Percentiles rank a stretch among this genome's conserved stretches.
phyloP scores from a whole-genome alignment of 2,888 invertebrate species.

The Thecocarcelia acutangulata region DNA sequence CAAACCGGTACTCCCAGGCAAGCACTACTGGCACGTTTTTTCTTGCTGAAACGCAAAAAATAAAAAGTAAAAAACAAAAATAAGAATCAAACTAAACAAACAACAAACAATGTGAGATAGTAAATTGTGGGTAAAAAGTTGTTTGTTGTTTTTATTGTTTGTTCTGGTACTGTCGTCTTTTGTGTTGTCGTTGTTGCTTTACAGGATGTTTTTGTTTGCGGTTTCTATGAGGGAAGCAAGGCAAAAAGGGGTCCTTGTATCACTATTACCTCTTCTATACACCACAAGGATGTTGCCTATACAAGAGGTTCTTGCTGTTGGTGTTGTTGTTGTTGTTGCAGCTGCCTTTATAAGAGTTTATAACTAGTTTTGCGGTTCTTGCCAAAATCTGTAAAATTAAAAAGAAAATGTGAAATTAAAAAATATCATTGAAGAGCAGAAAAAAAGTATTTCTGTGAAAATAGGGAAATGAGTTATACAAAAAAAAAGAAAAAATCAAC shows the following conservation, averaged over 20 bases:
- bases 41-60: slow-evolving; percentile 3
- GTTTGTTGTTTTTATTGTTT: slow-evolving; percentile 28
- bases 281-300: slow-evolving; percentile 17
- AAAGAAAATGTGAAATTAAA: slow-evolving; percentile 22
- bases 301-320: slow-evolving; percentile 1
- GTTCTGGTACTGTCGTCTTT: slow-evolving; percentile 27
- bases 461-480: slow-evolving; percentile 41
- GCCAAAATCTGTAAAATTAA: slow-evolving; percentile 64
- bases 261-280: slow-evolving; percentile 8
- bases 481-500: slow-evolving; percentile 41
- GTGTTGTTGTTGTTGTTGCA: slow-evolving; percentile 20
- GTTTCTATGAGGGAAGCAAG: slow-evolving; percentile 39
- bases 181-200: slow-evolving; percentile 22
- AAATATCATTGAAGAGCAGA: slow-evolving; percentile 6
- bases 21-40: neutral
- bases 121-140: slow-evolving; percentile 58
- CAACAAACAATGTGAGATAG: slow-evolving; percentile 51
- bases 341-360: slow-evolving; percentile 49
- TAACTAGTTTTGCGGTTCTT: slow-evolving; percentile 66
- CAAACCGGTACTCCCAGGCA: slow-evolving; percentile 2
- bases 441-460: slow-evolving; percentile 11
- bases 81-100: slow-evolving; percentile 9
- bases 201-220: slow-evolving; percentile 60
- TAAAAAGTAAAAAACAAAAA: no score
- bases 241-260: slow-evolving; percentile 27